These are phyloP conservation scores for Campaea margaritaria DNA, from an alignment of 2,888 invertebrate species.

Conservation along the genomic window DNA sequence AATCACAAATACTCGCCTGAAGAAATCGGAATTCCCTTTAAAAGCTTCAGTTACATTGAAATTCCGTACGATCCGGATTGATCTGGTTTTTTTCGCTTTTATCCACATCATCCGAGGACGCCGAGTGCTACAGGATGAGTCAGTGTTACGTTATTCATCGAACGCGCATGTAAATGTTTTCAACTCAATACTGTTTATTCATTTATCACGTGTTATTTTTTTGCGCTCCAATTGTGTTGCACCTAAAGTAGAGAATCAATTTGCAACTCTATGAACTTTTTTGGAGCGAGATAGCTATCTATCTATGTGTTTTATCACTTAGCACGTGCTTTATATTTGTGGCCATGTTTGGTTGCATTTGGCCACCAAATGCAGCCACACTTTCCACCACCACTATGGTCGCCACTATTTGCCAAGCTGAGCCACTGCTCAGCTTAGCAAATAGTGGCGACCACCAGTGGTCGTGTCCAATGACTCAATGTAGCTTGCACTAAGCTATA, in stretches of 20 bases:
- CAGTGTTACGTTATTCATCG: slow-evolving; percentile 45
- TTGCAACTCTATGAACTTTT: too few species aligned
- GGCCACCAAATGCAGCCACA: too few species aligned
- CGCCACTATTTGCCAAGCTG: too few species aligned
- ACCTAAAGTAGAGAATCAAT: slow-evolving; percentile 1
- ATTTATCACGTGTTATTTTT: slow-evolving; percentile 30
- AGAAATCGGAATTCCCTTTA: slow-evolving; percentile 38
- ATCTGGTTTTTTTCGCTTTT: slow-evolving; percentile 42
- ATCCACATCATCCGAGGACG: slow-evolving; percentile 39
- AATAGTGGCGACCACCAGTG: too few species aligned
- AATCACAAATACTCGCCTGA: slow-evolving; percentile 39
- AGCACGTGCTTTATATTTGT: too few species aligned
- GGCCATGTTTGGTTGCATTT: too few species aligned
- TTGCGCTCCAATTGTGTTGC: slow-evolving; percentile 25
- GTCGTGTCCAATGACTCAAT: too few species aligned
- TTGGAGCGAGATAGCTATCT: too few species aligned
- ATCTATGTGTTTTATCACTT: too few species aligned
- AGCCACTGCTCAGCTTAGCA: too few species aligned
- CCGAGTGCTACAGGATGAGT: slow-evolving; percentile 39
- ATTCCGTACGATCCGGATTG: slow-evolving; percentile 44
- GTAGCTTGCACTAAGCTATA: too few species aligned
- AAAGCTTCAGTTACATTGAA: slow-evolving; percentile 44
- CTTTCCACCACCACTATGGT: too few species aligned
- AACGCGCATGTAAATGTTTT: slow-evolving; percentile 42
- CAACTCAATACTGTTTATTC: slow-evolving; percentile 24